Evolutionary conservation across 2,888 invertebrate species (phyloP).

Genomic region (Ceratothoa steindachneri): DNA sequence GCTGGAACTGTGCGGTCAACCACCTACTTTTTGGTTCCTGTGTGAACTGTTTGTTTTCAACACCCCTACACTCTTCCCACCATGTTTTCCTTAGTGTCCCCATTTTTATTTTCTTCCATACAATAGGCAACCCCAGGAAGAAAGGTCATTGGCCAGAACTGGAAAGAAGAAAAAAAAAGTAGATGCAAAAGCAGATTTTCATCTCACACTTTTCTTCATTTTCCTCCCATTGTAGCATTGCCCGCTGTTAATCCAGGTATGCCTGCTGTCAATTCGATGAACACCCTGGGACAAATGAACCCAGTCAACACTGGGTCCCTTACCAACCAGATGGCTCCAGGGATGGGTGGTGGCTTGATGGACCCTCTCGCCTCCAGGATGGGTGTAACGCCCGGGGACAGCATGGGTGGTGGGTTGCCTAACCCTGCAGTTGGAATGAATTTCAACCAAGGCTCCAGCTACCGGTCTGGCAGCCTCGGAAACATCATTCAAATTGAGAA

Average conservation of each 20-base stretch:
- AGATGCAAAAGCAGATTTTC: too few relatives aligned
- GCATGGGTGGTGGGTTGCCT: neutral
- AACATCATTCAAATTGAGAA: neutral
- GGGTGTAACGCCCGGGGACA: neutral
- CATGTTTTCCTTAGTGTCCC: too few relatives aligned
- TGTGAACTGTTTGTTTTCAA: too few relatives aligned
- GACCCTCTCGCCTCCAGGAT: neutral
- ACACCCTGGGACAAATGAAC: neutral
- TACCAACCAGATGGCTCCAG: neutral
- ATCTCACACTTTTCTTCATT: too few relatives aligned
- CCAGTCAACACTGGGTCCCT: neutral
- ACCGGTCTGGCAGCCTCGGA: neutral
- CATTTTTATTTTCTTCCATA: too few relatives aligned
- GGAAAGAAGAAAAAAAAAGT: too few relatives aligned
- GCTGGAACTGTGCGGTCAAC: too few relatives aligned
- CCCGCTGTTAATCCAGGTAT: neutral
- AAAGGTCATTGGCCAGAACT: too few relatives aligned
- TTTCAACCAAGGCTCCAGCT: neutral
- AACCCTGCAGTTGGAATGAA: neutral
- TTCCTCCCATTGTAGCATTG: neutral
- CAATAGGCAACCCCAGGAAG: too few relatives aligned
- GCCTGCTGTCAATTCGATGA: neutral
- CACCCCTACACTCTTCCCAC: too few relatives aligned
- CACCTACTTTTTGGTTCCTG: too few relatives aligned
- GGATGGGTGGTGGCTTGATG: neutral